Evolutionary conservation across 1,140 invertebrate genomes (phyloP).

Genomic region (Fopius arisanus): DNA sequence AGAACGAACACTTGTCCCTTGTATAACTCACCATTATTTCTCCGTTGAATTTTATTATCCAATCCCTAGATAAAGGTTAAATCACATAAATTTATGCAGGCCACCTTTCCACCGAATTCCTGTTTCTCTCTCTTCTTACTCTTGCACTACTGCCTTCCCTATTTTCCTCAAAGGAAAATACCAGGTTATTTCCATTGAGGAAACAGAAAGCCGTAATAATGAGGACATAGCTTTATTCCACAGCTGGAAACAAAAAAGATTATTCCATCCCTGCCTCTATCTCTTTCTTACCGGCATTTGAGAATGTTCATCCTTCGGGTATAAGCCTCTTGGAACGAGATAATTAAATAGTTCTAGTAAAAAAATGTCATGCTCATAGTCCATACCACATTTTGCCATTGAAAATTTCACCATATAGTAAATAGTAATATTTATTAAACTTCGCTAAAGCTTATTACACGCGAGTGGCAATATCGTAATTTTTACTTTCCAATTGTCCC

Average conservation of each 20-base stretch:
- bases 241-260: slow-evolving; percentile 21
- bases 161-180: slow-evolving; percentile 33
- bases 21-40: slow-evolving; percentile 11
- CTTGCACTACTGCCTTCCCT: neutral
- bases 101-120: neutral
- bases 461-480: no score
- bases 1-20: neutral
- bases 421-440: no score
- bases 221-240: slow-evolving; percentile 32
- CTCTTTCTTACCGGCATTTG: neutral
- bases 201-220: slow-evolving; percentile 30
- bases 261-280: neutral
- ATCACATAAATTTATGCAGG: slow-evolving; percentile 32
- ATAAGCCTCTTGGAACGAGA: no score
- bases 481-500: no score
- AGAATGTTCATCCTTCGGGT: neutral
- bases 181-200: neutral
- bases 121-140: neutral
- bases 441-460: no score
- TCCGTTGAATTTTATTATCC: slow-evolving; percentile 28
- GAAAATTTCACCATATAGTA: no score
- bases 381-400: no score
- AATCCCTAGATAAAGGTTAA: slow-evolving; percentile 27
- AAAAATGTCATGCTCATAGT: no score
- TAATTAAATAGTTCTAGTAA: no score